Evolutionary conservation across 1,140 invertebrate species (phyloP).

Genomic region (Panonychus citri): DNA sequence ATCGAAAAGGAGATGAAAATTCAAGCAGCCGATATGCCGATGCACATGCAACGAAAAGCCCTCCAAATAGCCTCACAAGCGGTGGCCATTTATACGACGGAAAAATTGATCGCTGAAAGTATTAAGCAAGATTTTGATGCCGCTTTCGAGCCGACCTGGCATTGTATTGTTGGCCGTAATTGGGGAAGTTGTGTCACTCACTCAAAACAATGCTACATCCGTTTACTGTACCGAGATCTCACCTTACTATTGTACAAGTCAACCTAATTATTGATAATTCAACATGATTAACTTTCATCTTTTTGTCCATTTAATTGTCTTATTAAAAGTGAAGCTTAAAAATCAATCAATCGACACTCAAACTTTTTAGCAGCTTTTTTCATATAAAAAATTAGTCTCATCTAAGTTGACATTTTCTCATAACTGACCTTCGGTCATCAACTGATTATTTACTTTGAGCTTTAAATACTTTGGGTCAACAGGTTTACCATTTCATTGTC

Average conservation of each 20-base stretch:
- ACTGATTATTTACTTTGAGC: too few species aligned
- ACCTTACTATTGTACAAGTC: conserved; percentile 17
- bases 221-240: conserved; percentile 16
- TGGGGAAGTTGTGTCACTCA: conserved; percentile 19
- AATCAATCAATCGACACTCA: too few species aligned
- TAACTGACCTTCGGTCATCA: too few species aligned
- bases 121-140: conserved; percentile 19
- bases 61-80: conserved; percentile 16
- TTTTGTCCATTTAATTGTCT: too few species aligned
- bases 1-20: conserved; percentile 13
- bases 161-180: conserved; percentile 18
- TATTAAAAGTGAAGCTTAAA: too few species aligned
- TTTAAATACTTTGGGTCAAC: too few species aligned
- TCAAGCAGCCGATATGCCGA: conserved; percentile 18
- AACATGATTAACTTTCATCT: too few species aligned
- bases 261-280: too few species aligned
- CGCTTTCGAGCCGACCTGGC: conserved; percentile 17
- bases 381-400: too few species aligned
- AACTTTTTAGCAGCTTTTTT: too few species aligned
- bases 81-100: conserved; percentile 14
- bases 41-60: conserved; percentile 16
- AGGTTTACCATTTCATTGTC: too few species aligned
- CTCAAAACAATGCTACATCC: conserved; percentile 17
- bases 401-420: too few species aligned
- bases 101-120: conserved; percentile 18